Evolutionary conservation across 2,888 invertebrate genomes (phyloP).

Genomic region (Camptogramma bilineatum): DNA sequence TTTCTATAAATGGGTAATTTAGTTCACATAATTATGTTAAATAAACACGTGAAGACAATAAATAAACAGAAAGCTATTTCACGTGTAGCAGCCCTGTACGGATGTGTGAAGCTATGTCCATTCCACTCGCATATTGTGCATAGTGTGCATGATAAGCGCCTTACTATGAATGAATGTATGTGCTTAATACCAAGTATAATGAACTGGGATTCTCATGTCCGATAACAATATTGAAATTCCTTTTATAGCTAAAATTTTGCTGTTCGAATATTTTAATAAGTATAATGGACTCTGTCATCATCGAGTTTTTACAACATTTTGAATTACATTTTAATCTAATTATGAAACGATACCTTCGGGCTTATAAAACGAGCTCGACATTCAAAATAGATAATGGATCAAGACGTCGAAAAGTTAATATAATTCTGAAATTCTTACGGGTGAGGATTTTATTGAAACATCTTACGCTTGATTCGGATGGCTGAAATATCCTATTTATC

Average conservation of each 20-base stretch:
- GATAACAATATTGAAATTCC: slow-evolving; percentile 3
- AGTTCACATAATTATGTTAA: background rate
- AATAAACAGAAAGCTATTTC: slow-evolving; percentile 14
- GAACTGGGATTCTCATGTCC: slow-evolving; percentile 5
- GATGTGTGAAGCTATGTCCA: slow-evolving; percentile 21
- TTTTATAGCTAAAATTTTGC: background rate
- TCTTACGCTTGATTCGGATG: background rate
- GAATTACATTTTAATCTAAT: slow-evolving; percentile 1
- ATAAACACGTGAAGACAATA: background rate
- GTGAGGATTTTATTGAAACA: background rate
- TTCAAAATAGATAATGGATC: background rate
- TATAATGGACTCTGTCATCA: too few relatives aligned
- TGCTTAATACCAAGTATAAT: slow-evolving; percentile 10
- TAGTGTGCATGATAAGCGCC: slow-evolving; percentile 24
- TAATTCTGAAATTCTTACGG: background rate
- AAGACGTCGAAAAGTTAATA: background rate
- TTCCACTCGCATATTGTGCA: slow-evolving; percentile 25
- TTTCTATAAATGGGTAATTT: background rate
- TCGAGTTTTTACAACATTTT: background rate
- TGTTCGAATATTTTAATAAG: background rate
- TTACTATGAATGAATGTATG: slow-evolving; percentile 18
- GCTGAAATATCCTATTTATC: slow-evolving; percentile 3
- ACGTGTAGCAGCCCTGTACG: slow-evolving; percentile 16
- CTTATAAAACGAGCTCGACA: background rate
- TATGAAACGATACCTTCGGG: background rate